These are phyloP conservation scores for Pipra filicauda DNA, from an alignment of 2,113 vertebrate genomes.

Conservation along the genomic window DNA sequence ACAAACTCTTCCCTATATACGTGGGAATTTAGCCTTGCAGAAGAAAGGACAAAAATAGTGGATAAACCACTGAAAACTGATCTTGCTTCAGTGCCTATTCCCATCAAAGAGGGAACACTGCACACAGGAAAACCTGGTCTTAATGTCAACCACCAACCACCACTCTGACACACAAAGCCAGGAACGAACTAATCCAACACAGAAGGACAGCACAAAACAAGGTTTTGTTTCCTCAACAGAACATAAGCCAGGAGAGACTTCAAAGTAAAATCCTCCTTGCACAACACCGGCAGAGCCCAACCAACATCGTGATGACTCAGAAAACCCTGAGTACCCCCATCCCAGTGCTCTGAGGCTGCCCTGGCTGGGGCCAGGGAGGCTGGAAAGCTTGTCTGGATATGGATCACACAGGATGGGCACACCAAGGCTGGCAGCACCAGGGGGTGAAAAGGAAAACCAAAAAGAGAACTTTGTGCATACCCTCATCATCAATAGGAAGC, in stretches of 20 bases:
- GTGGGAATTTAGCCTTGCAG: background rate
- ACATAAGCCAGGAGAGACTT: constrained; percentile 2
- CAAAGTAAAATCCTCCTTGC: constrained; percentile 27
- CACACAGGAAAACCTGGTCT: background rate
- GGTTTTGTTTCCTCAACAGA: background rate
- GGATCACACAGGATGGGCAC: background rate
- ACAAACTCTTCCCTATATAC: background rate
- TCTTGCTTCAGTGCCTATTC: background rate
- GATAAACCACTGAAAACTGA: background rate
- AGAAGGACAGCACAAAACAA: constrained; percentile 3
- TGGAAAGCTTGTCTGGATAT: background rate
- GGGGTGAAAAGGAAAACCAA: background rate
- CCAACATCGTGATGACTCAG: background rate
- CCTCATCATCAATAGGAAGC: background rate
- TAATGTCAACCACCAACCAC: background rate
- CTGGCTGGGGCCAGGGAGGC: background rate
- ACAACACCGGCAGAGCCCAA: background rate
- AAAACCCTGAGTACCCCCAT: background rate
- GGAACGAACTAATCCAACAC: constrained; percentile 1
- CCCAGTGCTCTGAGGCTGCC: background rate
- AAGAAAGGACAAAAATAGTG: background rate
- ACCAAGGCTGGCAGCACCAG: background rate
- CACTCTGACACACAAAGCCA: background rate
- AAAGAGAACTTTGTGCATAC: background rate
- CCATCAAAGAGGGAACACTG: background rate